A percentile compares a stretch with the other conserved stretches of the same genome.
These are phyloP conservation scores for Masnerella sp. DNA, from an alignment of 2,888 invertebrate species.

Conservation along the genomic window DNA sequence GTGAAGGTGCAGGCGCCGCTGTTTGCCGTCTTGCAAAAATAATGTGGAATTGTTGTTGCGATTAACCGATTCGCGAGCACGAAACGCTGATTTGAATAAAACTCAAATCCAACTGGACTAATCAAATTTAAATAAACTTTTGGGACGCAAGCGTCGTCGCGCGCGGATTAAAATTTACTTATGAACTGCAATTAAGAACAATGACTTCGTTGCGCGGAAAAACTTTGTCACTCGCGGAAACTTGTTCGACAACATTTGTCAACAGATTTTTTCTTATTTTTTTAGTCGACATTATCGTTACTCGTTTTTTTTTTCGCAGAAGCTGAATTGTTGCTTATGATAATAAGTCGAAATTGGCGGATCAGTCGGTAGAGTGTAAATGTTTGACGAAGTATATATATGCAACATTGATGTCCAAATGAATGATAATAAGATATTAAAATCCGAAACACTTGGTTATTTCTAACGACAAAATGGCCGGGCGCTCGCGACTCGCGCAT, in stretches of 20 bases:
- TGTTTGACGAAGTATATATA: no score
- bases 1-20: no score
- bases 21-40: conserved; percentile 13
- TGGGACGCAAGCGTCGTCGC: conserved; percentile 1
- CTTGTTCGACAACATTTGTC: conserved; percentile 31
- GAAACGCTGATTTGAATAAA: conserved; percentile 45
- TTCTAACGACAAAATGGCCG: conserved; percentile 44
- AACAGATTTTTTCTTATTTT: no score
- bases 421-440: conserved; percentile 39
- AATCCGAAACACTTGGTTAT: conserved; percentile 36
- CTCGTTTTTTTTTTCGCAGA: no score
- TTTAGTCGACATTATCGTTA: no score
- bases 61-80: conserved; percentile 46
- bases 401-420: no score
- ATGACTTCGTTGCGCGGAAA: conserved; percentile 47
- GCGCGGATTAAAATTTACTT: conserved; percentile 46
- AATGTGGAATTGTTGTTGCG: conserved; percentile 27
- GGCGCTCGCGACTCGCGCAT: conserved; percentile 9
- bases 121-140: conserved; percentile 50
- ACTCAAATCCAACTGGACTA: conserved; percentile 27
- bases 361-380: no score
- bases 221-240: conserved; percentile 32
- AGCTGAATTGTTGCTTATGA: no score
- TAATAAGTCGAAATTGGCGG: no score
- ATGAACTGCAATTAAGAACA: conserved; percentile 50